These are phyloP conservation scores for Drosophila villosipedis DNA, from an alignment of 2,888 invertebrate species.

Conservation along the genomic window DNA sequence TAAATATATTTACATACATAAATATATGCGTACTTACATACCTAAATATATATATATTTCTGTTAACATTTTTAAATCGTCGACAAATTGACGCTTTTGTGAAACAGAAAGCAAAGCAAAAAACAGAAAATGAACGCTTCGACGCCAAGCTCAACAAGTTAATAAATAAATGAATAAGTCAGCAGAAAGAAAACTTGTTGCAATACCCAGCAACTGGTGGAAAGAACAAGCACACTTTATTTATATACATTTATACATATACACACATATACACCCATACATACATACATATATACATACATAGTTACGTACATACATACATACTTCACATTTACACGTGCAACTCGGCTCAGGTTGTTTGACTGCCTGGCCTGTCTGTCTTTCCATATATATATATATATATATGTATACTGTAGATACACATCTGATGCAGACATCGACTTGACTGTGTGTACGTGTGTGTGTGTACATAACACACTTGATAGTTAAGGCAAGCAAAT, in stretches of 20 bases:
- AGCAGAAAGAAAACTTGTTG: slow-evolving; percentile 62
- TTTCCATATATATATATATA: neutral
- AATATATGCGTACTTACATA: neutral
- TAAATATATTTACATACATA: neutral
- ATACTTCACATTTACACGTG: slow-evolving; percentile 51
- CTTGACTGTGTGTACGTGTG: slow-evolving; percentile 23
- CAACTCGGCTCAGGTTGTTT: slow-evolving; percentile 17
- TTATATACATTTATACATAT: neutral
- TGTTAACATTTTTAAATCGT: slow-evolving; percentile 19
- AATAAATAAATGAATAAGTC: slow-evolving; percentile 21
- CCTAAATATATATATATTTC: neutral
- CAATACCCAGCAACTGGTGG: slow-evolving; percentile 52
- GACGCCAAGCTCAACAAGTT: slow-evolving; percentile 36
- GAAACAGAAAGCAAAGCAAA: slow-evolving; percentile 38
- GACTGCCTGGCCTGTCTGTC: neutral
- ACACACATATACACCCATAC: neutral
- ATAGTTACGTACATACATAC: neutral
- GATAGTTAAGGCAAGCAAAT: slow-evolving; percentile 71
- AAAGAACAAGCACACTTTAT: slow-evolving; percentile 39
- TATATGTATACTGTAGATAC: slow-evolving; percentile 8
- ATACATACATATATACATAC: slow-evolving; percentile 1
- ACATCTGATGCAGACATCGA: slow-evolving; percentile 35
- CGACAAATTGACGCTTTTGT: slow-evolving; percentile 19
- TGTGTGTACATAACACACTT: slow-evolving; percentile 60
- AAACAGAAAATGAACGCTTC: slow-evolving; percentile 14